Evolutionary conservation across 2,113 vertebrate genomes (phyloP).

Genomic region (Progne subis): DNA sequence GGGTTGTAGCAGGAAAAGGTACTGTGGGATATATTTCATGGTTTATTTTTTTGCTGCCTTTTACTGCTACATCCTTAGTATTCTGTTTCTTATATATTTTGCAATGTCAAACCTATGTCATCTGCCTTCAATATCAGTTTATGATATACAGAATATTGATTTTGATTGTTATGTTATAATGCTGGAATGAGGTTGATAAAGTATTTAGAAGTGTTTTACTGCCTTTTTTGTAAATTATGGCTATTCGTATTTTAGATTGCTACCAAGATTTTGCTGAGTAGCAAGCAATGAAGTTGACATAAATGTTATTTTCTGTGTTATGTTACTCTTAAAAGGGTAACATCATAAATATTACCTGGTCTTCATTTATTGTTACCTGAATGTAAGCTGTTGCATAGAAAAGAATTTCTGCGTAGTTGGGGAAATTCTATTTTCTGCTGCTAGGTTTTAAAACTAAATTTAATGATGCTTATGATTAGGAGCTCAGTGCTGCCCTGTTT

Average conservation of each 20-base stretch:
- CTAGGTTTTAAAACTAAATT: conserved; percentile 1
- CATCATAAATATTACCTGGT: neutral
- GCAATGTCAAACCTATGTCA: neutral
- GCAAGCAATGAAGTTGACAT: neutral
- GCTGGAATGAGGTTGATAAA: neutral
- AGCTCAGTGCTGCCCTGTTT: neutral
- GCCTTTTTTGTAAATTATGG: neutral
- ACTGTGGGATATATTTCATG: neutral
- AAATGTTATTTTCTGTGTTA: neutral
- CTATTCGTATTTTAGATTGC: neutral
- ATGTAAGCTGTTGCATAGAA: neutral
- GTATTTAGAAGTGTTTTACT: neutral
- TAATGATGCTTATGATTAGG: conserved; percentile 8
- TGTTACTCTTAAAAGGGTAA: neutral
- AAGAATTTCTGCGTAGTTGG: neutral
- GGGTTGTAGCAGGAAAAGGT: neutral
- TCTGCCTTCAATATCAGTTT: neutral
- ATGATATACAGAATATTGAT: neutral
- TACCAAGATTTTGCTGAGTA: neutral
- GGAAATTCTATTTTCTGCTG: neutral
- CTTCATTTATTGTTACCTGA: neutral
- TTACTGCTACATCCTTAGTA: neutral
- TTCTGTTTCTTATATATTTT: neutral
- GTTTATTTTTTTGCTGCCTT: neutral
- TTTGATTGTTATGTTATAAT: neutral